phyloP scores from a whole-genome alignment of 2,113 vertebrate species.

The Podarcis cretensis region DNA sequence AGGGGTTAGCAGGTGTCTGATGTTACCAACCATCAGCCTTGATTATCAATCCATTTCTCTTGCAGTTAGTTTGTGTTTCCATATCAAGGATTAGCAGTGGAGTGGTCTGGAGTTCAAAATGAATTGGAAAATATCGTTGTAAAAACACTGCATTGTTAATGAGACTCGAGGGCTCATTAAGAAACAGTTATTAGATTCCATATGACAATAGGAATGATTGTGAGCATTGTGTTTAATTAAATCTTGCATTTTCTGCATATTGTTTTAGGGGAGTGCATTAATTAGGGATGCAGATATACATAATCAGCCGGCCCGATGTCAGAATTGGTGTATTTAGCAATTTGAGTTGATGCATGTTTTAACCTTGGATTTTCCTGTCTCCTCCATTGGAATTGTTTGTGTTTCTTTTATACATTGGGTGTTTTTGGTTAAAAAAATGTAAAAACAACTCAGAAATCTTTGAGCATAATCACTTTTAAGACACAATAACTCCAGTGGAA shows the following conservation, averaged over 20 bases:
- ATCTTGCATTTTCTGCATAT: constrained; percentile 19
- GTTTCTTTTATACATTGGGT: neutral
- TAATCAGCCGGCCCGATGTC: constrained; percentile 42
- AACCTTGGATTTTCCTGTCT: constrained; percentile 15
- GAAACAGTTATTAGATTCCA: neutral
- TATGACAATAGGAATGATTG: neutral
- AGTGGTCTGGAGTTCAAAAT: neutral
- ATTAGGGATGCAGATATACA: constrained; percentile 31
- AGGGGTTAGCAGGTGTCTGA: neutral
- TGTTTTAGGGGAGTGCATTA: constrained; percentile 25
- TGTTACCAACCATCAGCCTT: neutral
- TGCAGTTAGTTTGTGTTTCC: neutral
- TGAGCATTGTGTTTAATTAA: constrained; percentile 10
- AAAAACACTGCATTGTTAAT: neutral
- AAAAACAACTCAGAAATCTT: neutral
- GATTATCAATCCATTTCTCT: constrained; percentile 15
- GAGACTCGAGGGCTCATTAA: constrained; percentile 9
- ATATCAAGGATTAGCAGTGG: neutral
- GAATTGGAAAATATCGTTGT: neutral
- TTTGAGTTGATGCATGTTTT: constrained; percentile 33
- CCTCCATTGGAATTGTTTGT: neutral
- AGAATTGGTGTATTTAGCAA: constrained; percentile 16
- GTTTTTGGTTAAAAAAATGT: neutral
- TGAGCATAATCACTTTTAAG: neutral
- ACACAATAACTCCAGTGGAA: neutral